Evolutionary conservation across 2,797 vertebrate genomes (phyloP).

Genomic region (Trematomus bernacchii): DNA sequence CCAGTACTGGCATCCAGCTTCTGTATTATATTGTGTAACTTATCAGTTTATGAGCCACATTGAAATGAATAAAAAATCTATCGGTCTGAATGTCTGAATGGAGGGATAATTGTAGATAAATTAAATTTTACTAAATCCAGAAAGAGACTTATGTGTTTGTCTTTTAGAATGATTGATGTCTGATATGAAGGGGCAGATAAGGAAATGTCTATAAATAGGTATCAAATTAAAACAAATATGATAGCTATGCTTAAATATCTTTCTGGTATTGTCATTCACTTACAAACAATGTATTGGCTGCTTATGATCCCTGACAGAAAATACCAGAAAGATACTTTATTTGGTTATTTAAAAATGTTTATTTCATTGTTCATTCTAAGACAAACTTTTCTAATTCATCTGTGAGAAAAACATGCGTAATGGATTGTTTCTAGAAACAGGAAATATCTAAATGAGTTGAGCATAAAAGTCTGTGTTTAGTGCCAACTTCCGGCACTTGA

Average conservation of each 20-base stretch:
- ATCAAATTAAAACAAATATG: background rate
- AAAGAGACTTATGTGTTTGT: slow-evolving; percentile 20
- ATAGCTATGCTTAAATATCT: background rate
- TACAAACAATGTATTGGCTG: background rate
- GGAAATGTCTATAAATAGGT: no score
- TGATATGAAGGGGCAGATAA: background rate
- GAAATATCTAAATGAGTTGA: no score
- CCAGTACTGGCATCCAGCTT: slow-evolving; percentile 78
- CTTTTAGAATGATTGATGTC: background rate
- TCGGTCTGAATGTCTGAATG: slow-evolving; percentile 71
- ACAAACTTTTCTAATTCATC: background rate
- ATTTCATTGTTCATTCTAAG: background rate
- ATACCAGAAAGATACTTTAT: background rate
- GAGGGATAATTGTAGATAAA: slow-evolving; percentile 79
- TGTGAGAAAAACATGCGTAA: no score
- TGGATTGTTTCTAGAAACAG: no score
- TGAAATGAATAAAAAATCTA: slow-evolving; percentile 85
- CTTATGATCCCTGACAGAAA: background rate
- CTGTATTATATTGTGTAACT: slow-evolving; percentile 91
- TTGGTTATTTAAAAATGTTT: no score
- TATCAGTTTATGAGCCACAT: slow-evolving; percentile 90
- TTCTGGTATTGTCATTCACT: background rate
- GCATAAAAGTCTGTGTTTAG: background rate
- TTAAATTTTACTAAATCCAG: slow-evolving; percentile 79
- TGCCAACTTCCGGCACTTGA: background rate